A percentile compares a stretch with the other conserved stretches of the same genome.
These are phyloP conservation scores for Palythoa caribaeorum DNA, from an alignment of 92 coral and sea anemone genomes.

Conservation along the genomic window DNA sequence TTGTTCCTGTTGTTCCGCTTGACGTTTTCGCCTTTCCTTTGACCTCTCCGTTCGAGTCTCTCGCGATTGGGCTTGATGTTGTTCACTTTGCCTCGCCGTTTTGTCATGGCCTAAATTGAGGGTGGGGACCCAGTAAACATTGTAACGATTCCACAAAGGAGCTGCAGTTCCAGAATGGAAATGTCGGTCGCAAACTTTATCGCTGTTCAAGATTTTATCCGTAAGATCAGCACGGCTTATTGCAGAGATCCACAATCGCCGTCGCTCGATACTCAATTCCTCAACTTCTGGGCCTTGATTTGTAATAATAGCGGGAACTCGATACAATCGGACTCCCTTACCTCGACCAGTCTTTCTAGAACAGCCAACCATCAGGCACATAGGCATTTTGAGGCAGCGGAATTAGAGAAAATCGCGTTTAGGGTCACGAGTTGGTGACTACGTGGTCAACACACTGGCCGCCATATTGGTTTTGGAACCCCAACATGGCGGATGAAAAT, in stretches of 20 bases:
- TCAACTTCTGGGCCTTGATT: slow-evolving; percentile 66
- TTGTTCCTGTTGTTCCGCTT: slow-evolving; percentile 44
- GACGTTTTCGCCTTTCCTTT: slow-evolving; percentile 50
- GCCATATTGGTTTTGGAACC: slow-evolving; percentile 32
- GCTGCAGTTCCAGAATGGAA: slow-evolving; percentile 60
- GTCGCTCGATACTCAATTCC: slow-evolving; percentile 49
- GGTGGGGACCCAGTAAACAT: slow-evolving; percentile 50
- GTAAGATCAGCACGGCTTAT: slow-evolving; percentile 46
- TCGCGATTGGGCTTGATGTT: slow-evolving; percentile 27
- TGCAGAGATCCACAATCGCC: slow-evolving; percentile 62
- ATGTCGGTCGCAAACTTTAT: slow-evolving; percentile 56
- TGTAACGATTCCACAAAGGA: slow-evolving; percentile 31
- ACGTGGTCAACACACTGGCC: slow-evolving; percentile 44
- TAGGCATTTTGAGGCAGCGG: slow-evolving; percentile 46
- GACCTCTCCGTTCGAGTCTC: slow-evolving; percentile 45
- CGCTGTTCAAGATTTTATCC: slow-evolving; percentile 47
- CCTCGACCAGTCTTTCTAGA: slow-evolving; percentile 27
- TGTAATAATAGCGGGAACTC: slow-evolving; percentile 46
- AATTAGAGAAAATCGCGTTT: slow-evolving; percentile 34
- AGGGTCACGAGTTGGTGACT: slow-evolving; percentile 39
- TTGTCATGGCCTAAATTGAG: slow-evolving; percentile 47
- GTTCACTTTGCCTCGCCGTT: slow-evolving; percentile 9
- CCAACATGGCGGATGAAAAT: slow-evolving; percentile 7
- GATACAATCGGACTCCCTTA: slow-evolving; percentile 36
- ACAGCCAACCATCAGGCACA: slow-evolving; percentile 55